phyloP scores from a whole-genome alignment of 2,888 invertebrate species.

The Eremobia ochroleuca region DNA sequence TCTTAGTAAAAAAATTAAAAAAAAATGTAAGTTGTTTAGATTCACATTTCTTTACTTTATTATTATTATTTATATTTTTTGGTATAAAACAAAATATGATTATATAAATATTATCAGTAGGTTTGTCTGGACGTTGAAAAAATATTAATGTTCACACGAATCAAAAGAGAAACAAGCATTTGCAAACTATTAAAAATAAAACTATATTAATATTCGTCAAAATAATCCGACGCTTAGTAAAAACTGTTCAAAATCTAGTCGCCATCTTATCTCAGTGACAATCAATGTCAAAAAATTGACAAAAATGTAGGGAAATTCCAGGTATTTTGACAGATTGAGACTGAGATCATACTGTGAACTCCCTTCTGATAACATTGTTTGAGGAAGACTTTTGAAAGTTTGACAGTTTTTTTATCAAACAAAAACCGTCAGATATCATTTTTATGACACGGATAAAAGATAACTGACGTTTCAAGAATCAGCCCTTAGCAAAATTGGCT shows the following conservation, averaged over 20 bases:
- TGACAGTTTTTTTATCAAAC: not conserved
- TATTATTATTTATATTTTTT: not conserved
- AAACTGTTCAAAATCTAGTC: no score
- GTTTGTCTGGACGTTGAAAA: no score
- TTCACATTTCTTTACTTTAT: no score
- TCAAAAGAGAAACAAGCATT: not conserved
- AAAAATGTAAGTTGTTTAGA: no score
- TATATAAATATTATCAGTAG: not conserved
- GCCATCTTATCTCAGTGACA: no score
- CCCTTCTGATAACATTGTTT: no score
- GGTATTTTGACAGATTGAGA: no score
- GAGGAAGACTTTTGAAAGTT: not conserved
- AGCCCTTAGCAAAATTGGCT: not conserved
- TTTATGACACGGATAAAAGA: not conserved
- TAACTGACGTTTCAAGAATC: not conserved
- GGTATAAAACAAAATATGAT: not conserved
- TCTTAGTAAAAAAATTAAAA: no score
- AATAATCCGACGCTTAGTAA: not conserved
- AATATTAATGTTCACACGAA: not conserved
- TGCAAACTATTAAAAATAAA: not conserved
- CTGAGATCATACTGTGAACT: no score
- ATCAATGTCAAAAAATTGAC: no score
- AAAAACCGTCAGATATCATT: not conserved
- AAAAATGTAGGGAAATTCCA: no score
- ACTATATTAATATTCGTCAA: not conserved